Conservation (phyloP, 2,797 vertebrate species). For the Podarcis lilfordi region DNA sequence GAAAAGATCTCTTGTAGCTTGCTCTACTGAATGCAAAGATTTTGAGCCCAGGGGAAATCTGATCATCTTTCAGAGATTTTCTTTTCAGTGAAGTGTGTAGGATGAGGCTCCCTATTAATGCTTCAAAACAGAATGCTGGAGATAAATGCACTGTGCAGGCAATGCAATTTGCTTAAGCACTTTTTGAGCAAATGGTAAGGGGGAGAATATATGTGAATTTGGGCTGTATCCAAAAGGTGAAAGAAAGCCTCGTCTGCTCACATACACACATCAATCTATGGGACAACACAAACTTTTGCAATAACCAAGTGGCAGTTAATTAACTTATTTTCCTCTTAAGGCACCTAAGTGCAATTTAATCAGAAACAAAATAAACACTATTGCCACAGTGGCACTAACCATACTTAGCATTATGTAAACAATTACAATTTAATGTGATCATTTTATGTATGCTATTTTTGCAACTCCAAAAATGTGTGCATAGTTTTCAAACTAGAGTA, state of each 20-base stretch:
- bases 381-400: neutral
- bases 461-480: conserved; percentile 16
- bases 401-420: neutral
- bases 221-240: neutral
- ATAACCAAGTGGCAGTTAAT: neutral
- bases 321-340: conserved; percentile 13
- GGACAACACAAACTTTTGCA: conserved; percentile 12
- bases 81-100: neutral
- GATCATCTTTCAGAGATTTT: neutral
- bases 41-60: conserved; percentile 1
- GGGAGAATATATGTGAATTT: neutral
- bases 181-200: accelerated
- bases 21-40: conserved; percentile 9
- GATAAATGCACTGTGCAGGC: neutral
- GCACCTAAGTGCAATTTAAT: conserved; percentile 10
- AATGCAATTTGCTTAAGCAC: accelerated
- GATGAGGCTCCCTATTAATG: neutral
- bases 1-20: neutral
- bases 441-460: conserved; percentile 29
- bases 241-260: neutral
- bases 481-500: neutral
- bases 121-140: neutral
- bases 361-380: conserved; percentile 15
- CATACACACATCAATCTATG: neutral
- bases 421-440: conserved; percentile 30